These are phyloP conservation scores for Scaptomyza caliginosa DNA, from an alignment of 2,888 invertebrate genomes.

Conservation along the genomic window DNA sequence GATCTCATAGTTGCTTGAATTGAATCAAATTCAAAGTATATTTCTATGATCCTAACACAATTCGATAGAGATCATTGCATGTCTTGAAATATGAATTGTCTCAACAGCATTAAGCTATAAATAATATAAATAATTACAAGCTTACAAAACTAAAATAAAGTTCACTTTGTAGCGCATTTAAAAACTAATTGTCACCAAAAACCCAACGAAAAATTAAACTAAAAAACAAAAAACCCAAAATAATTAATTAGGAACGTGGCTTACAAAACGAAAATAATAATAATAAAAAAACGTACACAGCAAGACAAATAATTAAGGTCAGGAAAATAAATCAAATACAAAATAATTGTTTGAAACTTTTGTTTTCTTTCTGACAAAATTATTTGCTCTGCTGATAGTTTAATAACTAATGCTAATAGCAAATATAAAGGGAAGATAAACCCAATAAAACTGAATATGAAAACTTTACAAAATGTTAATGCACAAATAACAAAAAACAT, in stretches of 20 bases:
- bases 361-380: conserved; percentile 15
- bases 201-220: conserved; percentile 34
- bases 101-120: conserved; percentile 20
- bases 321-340: conserved; percentile 17
- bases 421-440: conserved; percentile 10
- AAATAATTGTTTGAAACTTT: conserved; percentile 2
- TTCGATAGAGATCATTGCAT: conserved; percentile 49
- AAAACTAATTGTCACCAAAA: conserved; percentile 37
- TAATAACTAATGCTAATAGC: not conserved
- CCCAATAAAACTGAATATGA: conserved; percentile 8
- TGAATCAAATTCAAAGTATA: not conserved
- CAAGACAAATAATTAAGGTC: conserved; percentile 46
- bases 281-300: conserved; percentile 15
- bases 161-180: conserved; percentile 70
- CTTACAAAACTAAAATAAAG: conserved; percentile 61
- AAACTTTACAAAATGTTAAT: conserved; percentile 56
- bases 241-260: conserved; percentile 67
- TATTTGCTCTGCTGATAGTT: conserved; percentile 35
- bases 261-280: conserved; percentile 47
- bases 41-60: conserved; percentile 28
- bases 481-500: conserved; percentile 77
- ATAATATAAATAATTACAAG: conserved; percentile 24
- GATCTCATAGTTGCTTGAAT: conserved; percentile 30
- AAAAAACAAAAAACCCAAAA: conserved; percentile 47
- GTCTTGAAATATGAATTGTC: conserved; percentile 21